phyloP scores from a whole-genome alignment of 2,797 vertebrate species.

The Gouania willdenowi region DNA sequence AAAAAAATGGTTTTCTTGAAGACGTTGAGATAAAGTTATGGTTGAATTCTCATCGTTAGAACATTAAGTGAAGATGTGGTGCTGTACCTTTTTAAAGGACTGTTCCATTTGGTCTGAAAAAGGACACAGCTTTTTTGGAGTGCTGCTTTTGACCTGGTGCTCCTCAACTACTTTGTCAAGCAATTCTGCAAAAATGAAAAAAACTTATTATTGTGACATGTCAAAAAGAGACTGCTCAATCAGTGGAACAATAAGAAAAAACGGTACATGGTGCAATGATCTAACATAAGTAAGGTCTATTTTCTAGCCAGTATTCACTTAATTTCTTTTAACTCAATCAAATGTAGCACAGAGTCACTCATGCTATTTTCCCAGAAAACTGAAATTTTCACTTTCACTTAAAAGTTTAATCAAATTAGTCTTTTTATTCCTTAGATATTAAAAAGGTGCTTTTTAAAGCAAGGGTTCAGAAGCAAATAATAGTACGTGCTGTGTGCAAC shows the following conservation, averaged over 20 bases:
- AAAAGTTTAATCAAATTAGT: conserved; percentile 14
- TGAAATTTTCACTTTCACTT: conserved; percentile 7
- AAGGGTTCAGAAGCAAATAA: conserved; percentile 43
- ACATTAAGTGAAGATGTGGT: conserved; percentile 46
- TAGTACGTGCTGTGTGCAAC: conserved; percentile 30
- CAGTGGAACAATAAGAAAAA: conserved; percentile 57
- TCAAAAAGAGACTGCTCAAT: conserved; percentile 61
- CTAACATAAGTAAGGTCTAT: conserved; percentile 78
- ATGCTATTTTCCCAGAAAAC: conserved; percentile 19
- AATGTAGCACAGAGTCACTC: conserved; percentile 12
- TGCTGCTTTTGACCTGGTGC: conserved; percentile 77
- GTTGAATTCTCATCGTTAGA: conserved; percentile 62
- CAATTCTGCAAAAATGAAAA: conserved; percentile 78
- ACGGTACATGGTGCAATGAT: conserved; percentile 71
- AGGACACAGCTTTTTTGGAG: conserved; percentile 74
- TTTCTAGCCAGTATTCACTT: conserved; percentile 57
- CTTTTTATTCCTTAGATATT: conserved; percentile 23
- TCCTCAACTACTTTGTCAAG: conserved; percentile 72
- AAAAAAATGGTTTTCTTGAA: conserved; percentile 16
- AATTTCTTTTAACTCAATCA: conserved; percentile 46
- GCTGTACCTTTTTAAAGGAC: conserved; percentile 84
- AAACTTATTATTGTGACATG: conserved; percentile 74
- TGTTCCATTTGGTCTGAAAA: conserved; percentile 72
- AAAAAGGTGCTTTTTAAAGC: conserved; percentile 48
- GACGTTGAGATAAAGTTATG: conserved; percentile 33